Percentiles rank a stretch among this genome's conserved stretches.
phyloP scores from a whole-genome alignment of 1,140 invertebrate genomes.

The Drosophila kanapiae region DNA sequence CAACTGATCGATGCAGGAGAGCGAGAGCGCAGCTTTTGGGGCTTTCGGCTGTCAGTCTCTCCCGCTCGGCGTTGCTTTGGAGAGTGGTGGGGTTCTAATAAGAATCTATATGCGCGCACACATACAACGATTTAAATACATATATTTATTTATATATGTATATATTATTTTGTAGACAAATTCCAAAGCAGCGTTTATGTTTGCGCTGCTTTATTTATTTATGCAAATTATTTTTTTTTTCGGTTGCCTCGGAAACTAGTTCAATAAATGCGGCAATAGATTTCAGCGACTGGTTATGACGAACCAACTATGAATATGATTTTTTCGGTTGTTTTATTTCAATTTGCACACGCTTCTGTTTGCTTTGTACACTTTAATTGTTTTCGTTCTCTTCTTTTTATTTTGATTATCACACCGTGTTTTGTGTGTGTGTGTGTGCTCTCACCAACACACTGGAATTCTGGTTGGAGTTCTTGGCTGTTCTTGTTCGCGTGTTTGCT shows the following conservation, averaged over 20 bases:
- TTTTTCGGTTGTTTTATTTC: slow-evolving; percentile 10
- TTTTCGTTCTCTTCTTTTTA: slow-evolving; percentile 48
- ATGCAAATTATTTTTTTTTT: slow-evolving; percentile 64
- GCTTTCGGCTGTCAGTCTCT: slow-evolving; percentile 22
- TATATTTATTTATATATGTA: neutral
- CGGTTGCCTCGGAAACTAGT: slow-evolving; percentile 66
- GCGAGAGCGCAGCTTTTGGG: slow-evolving; percentile 37
- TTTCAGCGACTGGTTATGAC: slow-evolving; percentile 37
- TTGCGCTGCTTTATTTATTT: slow-evolving; percentile 78
- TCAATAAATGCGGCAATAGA: slow-evolving; percentile 53
- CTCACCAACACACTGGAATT: slow-evolving; percentile 14
- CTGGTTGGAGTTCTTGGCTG: slow-evolving; percentile 12
- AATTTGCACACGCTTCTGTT: slow-evolving; percentile 33
- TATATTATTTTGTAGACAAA: slow-evolving; percentile 57
- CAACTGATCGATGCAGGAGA: slow-evolving; percentile 64
- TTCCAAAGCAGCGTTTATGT: slow-evolving; percentile 66
- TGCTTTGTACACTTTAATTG: slow-evolving; percentile 38
- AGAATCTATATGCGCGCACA: slow-evolving; percentile 47
- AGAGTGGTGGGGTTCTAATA: slow-evolving; percentile 52
- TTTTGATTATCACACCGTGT: slow-evolving; percentile 71
- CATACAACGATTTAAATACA: slow-evolving; percentile 6
- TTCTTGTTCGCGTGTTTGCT: slow-evolving; percentile 45
- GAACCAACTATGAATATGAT: slow-evolving; percentile 29
- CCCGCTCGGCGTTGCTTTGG: neutral
- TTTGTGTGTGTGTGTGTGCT: slow-evolving; percentile 10